These are phyloP conservation scores for Luehdorfia chinensis DNA, from an alignment of 1,140 invertebrate genomes.

Conservation along the genomic window DNA sequence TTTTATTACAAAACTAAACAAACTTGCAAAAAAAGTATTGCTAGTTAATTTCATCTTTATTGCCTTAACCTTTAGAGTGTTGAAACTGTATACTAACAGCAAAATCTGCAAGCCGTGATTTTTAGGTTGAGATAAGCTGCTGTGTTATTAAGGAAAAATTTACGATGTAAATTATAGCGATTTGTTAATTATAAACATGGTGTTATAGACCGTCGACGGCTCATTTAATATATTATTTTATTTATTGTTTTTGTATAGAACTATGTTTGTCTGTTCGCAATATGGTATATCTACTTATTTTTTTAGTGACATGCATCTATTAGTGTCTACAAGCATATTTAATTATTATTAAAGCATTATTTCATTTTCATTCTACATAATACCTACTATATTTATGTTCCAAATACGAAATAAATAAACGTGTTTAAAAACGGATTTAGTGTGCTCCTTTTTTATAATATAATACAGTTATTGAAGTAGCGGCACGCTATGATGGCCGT, in stretches of 20 bases:
- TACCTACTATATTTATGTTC: not conserved
- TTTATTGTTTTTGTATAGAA: conserved; percentile 21
- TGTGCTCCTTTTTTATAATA: too few relatives aligned
- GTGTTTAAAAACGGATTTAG: not conserved
- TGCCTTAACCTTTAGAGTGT: conserved; percentile 11
- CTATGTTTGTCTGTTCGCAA: conserved; percentile 7
- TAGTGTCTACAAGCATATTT: conserved; percentile 1
- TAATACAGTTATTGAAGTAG: too few relatives aligned
- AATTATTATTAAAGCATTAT: not conserved
- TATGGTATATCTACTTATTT: too few relatives aligned
- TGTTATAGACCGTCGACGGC: conserved; percentile 39
- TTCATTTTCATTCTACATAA: not conserved
- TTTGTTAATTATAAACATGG: conserved; percentile 65
- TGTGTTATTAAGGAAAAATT: conserved; percentile 66
- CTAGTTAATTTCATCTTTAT: conserved; percentile 32
- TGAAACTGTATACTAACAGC: not conserved
- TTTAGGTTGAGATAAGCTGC: conserved; percentile 60
- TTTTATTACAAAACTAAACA: conserved; percentile 53
- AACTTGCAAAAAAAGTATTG: conserved; percentile 18
- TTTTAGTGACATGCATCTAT: too few relatives aligned
- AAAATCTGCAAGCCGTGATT: conserved; percentile 32
- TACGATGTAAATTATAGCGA: conserved; percentile 67
- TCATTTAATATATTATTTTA: conserved; percentile 35
- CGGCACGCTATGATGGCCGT: too few relatives aligned
- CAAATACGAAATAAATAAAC: not conserved